A percentile compares a stretch with the other conserved stretches of the same genome.
Conservation (phyloP, 2,888 invertebrate genomes). For the Bembecia ichneumoniformis region DNA sequence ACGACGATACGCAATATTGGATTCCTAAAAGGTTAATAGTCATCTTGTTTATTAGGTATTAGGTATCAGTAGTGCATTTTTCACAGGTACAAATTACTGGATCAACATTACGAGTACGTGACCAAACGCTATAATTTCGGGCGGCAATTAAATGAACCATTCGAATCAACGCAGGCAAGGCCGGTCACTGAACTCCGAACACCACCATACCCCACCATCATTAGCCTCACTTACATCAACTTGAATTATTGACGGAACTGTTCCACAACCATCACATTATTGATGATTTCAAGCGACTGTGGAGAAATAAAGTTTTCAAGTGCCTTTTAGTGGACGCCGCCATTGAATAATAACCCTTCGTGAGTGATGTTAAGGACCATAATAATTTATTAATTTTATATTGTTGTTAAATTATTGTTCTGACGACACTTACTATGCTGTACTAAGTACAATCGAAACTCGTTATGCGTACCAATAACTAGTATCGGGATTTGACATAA, state of each 20-base stretch:
- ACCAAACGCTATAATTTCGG: constrained; percentile 43
- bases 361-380: too few relatives aligned
- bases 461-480: too few relatives aligned
- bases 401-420: too few relatives aligned
- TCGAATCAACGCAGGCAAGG: constrained; percentile 43
- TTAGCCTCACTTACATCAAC: constrained; percentile 26
- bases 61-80: not conserved
- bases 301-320: not conserved
- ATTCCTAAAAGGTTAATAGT: too few relatives aligned
- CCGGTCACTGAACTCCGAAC: constrained; percentile 37
- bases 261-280: constrained; percentile 11
- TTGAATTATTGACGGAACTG: constrained; percentile 31
- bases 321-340: not conserved
- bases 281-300: constrained; percentile 19
- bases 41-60: too few relatives aligned
- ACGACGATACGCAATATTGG: too few relatives aligned
- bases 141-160: constrained; percentile 45
- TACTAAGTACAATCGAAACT: too few relatives aligned
- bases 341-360: not conserved
- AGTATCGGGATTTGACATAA: too few relatives aligned
- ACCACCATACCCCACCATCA: constrained; percentile 23
- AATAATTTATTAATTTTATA: too few relatives aligned
- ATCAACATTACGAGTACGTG: constrained; percentile 31
- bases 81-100: constrained; percentile 3
- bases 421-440: too few relatives aligned